These are phyloP conservation scores for Hyposoter dolosus DNA, from an alignment of 2,888 invertebrate species.

Conservation along the genomic window DNA sequence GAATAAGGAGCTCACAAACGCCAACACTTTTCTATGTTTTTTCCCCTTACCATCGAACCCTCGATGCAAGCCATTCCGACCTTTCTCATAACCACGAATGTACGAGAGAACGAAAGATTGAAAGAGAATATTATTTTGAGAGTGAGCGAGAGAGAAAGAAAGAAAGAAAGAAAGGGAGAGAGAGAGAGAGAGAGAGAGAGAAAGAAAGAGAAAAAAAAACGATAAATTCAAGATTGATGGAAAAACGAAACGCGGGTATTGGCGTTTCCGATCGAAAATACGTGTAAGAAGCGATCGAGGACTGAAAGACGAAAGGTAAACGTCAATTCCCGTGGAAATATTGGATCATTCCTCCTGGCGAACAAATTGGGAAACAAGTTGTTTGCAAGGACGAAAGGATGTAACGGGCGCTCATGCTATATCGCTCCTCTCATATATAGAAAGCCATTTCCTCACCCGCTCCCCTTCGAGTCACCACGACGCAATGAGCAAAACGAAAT, in stretches of 20 bases:
- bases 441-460: constrained; percentile 37
- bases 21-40: constrained; percentile 7
- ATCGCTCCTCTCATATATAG: constrained; percentile 55
- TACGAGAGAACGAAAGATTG: constrained; percentile 72
- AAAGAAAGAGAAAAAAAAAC: constrained; percentile 65
- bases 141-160: constrained; percentile 68
- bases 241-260: constrained; percentile 24
- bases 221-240: constrained; percentile 42
- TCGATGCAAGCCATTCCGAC: constrained; percentile 23
- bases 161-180: constrained; percentile 68
- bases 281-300: constrained; percentile 1
- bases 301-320: constrained; percentile 8
- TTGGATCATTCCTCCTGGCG: constrained; percentile 77
- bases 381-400: constrained; percentile 79
- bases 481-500: constrained; percentile 17
- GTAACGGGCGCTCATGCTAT: constrained; percentile 56
- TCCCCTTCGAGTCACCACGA: constrained; percentile 3
- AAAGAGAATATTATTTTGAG: constrained; percentile 69
- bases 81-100: constrained; percentile 68
- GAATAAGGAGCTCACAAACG: constrained; percentile 30
- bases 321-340: constrained; percentile 19
- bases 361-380: constrained; percentile 71
- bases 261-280: constrained; percentile 19
- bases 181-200: constrained; percentile 65
- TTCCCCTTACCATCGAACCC: constrained; percentile 4